Base-by-base conservation (phyloP, 2,888 invertebrate species). In the Nymphalis polychloros region DNA sequence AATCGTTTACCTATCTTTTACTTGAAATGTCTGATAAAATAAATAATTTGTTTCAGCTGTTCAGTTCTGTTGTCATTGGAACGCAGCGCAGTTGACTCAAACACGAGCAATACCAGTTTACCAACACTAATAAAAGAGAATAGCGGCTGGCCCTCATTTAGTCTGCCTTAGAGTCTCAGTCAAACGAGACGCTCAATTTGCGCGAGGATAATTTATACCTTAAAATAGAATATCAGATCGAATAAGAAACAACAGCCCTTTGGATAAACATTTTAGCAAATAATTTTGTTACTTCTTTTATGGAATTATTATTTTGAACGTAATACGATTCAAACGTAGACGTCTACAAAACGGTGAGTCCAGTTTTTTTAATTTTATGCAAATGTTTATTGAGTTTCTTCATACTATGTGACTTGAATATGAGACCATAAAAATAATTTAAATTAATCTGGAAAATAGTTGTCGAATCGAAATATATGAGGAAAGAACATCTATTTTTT, bases 111-210 rank as follows among this genome's bases (percentile, higher is more conserved):
- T 86, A 88, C 90, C 87, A 87, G 89, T 89, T 88, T 86, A 84
- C 84, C 84, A 83, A 82, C 81, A 84, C 81, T 80, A 82, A 87
- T 91, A 90, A 90, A 88, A 89, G 89, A 86, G 89, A 87, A 88
- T 90, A 84, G 85, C 87, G 82, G 80, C 81, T 83, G 86, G 84
- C 82, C 82, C 84, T 84, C 87, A 82, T 82, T 85, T 86, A 89
- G 91, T 90, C 83, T 75, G 83, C 76, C 80, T 80, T 78, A 67
- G 85, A 81, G 78, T 78, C 81, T 81, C 84, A 83, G 74, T 73
- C 75, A 78, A 75, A 49, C 57, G 71, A 27, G 64, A 75, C 73
- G 73, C 60, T 68, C 57, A 41, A 50, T 60, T 69, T 63, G 64
- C 65, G 67, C 61, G 31, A 27, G 20, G 55, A 31, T 57, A 31